Percentiles rank a stretch among this genome's conserved stretches.
Evolutionary conservation across 2,888 invertebrate species (phyloP).

Genomic region (Eristalinus aeneus): DNA sequence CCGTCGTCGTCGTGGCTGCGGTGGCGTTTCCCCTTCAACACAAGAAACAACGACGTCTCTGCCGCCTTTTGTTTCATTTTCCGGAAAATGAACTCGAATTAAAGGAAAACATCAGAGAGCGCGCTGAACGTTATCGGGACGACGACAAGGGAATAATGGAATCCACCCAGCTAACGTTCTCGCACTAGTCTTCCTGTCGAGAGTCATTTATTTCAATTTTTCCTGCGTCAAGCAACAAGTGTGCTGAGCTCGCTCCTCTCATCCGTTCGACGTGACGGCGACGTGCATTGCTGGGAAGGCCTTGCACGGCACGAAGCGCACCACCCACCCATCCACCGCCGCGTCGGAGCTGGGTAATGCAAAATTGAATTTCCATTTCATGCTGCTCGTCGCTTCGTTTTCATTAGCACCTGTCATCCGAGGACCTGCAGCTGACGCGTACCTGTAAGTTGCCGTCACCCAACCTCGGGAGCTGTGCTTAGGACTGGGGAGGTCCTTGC

Average conservation of each 20-base stretch:
- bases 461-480: not conserved
- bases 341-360: slow-evolving; percentile 3
- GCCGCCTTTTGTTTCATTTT: slow-evolving; percentile 55
- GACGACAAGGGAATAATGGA: slow-evolving; percentile 15
- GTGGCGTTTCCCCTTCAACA: not conserved
- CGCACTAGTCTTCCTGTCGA: slow-evolving; percentile 25
- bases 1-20: slow-evolving; percentile 5
- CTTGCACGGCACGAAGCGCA: too few species aligned
- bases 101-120: slow-evolving; percentile 31
- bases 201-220: slow-evolving; percentile 54
- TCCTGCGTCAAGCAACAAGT: slow-evolving; percentile 49
- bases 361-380: slow-evolving; percentile 52
- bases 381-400: slow-evolving; percentile 39
- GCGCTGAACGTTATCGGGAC: slow-evolving; percentile 10
- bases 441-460: not conserved
- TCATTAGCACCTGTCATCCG: slow-evolving; percentile 58
- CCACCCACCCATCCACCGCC: not conserved
- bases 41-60: not conserved
- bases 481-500: not conserved
- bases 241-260: not conserved
- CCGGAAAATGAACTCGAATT: slow-evolving; percentile 65
- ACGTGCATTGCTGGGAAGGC: not conserved
- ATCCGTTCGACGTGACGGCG: not conserved
- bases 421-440: slow-evolving; percentile 38
- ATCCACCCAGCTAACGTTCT: too few species aligned